Evolutionary conservation across 2,797 vertebrate species (phyloP).

Genomic region (Sparus aurata): DNA sequence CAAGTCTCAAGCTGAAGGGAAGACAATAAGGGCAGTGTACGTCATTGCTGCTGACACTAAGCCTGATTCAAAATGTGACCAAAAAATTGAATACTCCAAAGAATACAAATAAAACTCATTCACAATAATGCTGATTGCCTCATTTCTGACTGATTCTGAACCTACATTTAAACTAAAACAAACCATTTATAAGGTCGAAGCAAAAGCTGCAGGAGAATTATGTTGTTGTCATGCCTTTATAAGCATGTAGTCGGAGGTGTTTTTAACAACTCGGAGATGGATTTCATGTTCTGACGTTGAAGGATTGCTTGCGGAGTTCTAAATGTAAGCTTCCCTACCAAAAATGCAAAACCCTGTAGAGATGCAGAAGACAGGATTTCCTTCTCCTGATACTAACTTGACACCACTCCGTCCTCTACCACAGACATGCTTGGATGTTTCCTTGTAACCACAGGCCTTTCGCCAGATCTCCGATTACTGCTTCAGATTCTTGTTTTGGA

Average conservation of each 20-base stretch:
- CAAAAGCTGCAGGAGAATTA: background rate
- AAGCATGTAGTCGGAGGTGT: background rate
- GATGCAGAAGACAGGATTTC: background rate
- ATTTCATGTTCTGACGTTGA: slow-evolving; percentile 10
- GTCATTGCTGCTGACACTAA: background rate
- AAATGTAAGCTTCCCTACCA: slow-evolving; percentile 4
- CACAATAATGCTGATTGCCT: background rate
- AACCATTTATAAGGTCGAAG: background rate
- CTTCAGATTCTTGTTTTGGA: slow-evolving; percentile 2
- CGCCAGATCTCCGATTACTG: background rate
- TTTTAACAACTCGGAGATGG: background rate
- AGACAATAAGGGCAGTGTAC: background rate
- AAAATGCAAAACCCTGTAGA: slow-evolving; percentile 2
- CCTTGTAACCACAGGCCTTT: slow-evolving; percentile 25
- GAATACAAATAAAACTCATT: background rate
- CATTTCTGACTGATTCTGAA: background rate
- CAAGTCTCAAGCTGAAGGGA: slow-evolving; percentile 19
- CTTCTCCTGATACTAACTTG: slow-evolving; percentile 10
- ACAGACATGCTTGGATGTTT: slow-evolving; percentile 22
- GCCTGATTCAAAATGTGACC: background rate
- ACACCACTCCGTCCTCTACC: slow-evolving; percentile 14
- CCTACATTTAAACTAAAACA: background rate
- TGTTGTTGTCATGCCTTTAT: background rate
- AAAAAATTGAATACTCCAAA: background rate
- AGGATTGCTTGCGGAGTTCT: slow-evolving; percentile 8